phyloP scores from a whole-genome alignment of 2,888 invertebrate species.

The Noctua janthe region DNA sequence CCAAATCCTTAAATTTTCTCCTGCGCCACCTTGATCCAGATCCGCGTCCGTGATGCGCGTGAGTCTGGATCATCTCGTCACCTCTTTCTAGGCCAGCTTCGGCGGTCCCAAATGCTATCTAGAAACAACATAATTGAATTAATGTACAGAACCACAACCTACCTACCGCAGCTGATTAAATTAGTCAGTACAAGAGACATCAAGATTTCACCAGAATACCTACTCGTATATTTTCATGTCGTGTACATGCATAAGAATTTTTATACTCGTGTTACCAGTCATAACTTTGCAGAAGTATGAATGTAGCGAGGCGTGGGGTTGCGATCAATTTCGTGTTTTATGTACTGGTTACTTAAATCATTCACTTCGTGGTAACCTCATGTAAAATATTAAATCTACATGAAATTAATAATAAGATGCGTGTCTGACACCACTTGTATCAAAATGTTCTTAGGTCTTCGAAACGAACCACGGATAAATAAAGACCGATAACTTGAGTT shows the following conservation, averaged over 20 bases:
- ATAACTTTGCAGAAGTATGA: slow-evolving; percentile 59
- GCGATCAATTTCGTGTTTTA: slow-evolving; percentile 61
- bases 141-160: slow-evolving; percentile 9
- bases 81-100: not conserved
- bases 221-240: slow-evolving; percentile 53
- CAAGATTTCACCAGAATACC: slow-evolving; percentile 62
- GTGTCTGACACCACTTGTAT: not conserved
- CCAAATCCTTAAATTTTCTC: not conserved
- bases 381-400: slow-evolving; percentile 21
- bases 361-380: slow-evolving; percentile 26
- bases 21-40: not conserved
- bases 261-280: slow-evolving; percentile 58
- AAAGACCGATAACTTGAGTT: not conserved
- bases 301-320: slow-evolving; percentile 53
- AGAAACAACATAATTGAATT: slow-evolving; percentile 16
- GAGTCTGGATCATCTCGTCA: not conserved
- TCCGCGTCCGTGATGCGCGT: not conserved
- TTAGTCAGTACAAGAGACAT: slow-evolving; percentile 43
- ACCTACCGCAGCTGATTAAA: slow-evolving; percentile 49
- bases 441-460: not conserved
- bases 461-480: not conserved
- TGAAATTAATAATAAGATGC: slow-evolving; percentile 16
- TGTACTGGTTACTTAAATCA: slow-evolving; percentile 47
- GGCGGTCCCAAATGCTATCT: not conserved
- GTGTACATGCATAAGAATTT: slow-evolving; percentile 51